Evolutionary conservation across 1,140 invertebrate genomes (phyloP).

Genomic region (Bombus superbus): DNA sequence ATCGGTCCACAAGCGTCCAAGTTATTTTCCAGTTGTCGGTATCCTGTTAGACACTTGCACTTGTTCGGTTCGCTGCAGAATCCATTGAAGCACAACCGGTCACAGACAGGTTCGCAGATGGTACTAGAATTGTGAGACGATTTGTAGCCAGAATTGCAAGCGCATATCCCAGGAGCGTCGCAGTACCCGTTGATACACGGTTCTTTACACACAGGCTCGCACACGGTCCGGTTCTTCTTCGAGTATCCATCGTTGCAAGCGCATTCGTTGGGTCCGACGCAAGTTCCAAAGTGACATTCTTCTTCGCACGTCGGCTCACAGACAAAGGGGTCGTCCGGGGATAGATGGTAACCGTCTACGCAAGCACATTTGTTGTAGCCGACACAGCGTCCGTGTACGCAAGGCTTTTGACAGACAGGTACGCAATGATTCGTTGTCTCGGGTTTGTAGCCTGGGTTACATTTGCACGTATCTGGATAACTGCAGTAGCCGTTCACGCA

Average conservation of each 20-base stretch:
- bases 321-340: neutral
- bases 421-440: conserved; percentile 65
- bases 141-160: conserved; percentile 51
- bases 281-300: conserved; percentile 50
- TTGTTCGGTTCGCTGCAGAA: conserved; percentile 58
- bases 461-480: neutral
- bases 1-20: conserved; percentile 11
- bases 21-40: neutral
- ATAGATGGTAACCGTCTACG: conserved; percentile 48
- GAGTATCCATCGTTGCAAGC: conserved; percentile 56
- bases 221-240: neutral
- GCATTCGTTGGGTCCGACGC: conserved; percentile 54
- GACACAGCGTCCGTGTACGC: conserved; percentile 84
- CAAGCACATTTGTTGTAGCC: conserved; percentile 84
- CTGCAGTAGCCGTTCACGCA: neutral
- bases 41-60: conserved; percentile 60
- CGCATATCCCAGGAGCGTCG: conserved; percentile 54
- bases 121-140: neutral
- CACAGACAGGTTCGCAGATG: conserved; percentile 60
- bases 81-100: conserved; percentile 55
- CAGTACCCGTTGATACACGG: conserved; percentile 55
- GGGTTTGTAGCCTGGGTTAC: neutral
- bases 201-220: conserved; percentile 57
- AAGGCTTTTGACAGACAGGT: conserved; percentile 78
- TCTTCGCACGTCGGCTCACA: conserved; percentile 52